Base-by-base conservation (phyloP, 2,888 invertebrate species). In the Dyspetes luteomarginatus region DNA sequence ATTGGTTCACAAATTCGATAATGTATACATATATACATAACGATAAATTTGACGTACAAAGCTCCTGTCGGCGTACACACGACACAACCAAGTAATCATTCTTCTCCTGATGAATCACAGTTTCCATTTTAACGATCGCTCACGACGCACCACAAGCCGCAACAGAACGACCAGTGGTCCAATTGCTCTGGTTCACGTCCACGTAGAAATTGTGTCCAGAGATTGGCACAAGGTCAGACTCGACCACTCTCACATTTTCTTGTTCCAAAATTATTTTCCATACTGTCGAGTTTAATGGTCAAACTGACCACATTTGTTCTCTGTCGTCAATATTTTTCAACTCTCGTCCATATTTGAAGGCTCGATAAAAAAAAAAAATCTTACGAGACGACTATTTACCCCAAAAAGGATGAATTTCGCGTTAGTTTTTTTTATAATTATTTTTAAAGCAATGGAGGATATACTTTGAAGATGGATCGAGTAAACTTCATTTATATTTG, bases 161-260 rank as follows among this genome's bases (percentile, higher is more conserved):
- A 83, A 76, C 62, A 79, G 77, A 81, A 72, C 73, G 78, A 81
- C 78, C 81, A 73, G 78, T 67, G 84, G 82, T 82, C 58, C 28
- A 41, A 48, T 65, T 79, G 76, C 78, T 71, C 75, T 64, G 68
- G 56, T 50, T 45, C 81, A 58, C 78, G 55, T 71, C 64, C 52
- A 75, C 79, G 69, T 62, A 60, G 78, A 81, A 82, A 82, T 84
- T 75, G 81, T 55, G 75, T 81, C 58, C 71, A 68, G 65, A 76
- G 68, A 41, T 56, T 48, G 36, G 41, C 41, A 52, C 71, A 62
- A 58, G 75, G 52, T 58, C 15, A 75, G 56, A 36, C 19, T 48
- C 24, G 58, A 24, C 45, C 17, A 22, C 48, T 45, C 19, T 12
- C 36, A 9, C 3, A 0, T 24, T 41, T 52, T 52, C 7, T 28